Evolutionary conservation across 2,888 invertebrate genomes (phyloP).

Genomic region (Smittia sp.): DNA sequence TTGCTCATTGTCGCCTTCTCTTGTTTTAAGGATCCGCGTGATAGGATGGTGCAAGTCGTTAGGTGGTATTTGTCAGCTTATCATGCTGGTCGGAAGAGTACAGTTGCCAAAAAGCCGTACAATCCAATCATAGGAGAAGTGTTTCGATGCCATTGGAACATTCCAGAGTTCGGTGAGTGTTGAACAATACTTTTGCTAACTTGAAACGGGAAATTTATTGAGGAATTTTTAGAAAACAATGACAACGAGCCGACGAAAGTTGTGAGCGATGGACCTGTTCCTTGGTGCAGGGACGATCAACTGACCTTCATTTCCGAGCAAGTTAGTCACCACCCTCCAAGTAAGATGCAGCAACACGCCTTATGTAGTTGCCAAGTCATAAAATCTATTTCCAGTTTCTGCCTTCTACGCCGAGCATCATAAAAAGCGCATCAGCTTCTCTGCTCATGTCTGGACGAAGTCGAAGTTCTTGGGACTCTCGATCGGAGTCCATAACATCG

Average conservation of each 20-base stretch:
- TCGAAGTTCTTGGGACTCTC: constrained; percentile 98
- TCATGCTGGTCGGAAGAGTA: constrained; percentile 95
- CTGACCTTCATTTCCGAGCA: constrained; percentile 96
- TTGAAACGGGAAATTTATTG: background rate
- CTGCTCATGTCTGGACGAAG: constrained; percentile 98
- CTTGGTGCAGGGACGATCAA: constrained; percentile 85
- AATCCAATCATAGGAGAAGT: constrained; percentile 97
- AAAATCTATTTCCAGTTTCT: constrained; percentile 64
- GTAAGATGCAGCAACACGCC: constrained; percentile 60
- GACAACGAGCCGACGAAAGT: constrained; percentile 46
- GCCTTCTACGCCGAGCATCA: constrained; percentile 98
- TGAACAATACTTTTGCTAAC: background rate
- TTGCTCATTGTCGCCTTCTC: constrained; percentile 85
- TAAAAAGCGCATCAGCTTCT: constrained; percentile 83
- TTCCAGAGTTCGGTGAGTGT: constrained; percentile 52
- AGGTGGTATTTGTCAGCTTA: constrained; percentile 98
- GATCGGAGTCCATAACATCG: constrained; percentile 96
- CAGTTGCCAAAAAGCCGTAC: constrained; percentile 98
- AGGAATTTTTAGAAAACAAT: constrained; percentile 36
- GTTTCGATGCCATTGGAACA: constrained; percentile 85
- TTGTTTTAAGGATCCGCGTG: constrained; percentile 77
- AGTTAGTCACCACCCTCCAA: constrained; percentile 98
- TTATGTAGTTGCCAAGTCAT: too few relatives aligned
- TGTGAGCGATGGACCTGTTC: constrained; percentile 82
- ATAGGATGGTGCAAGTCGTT: constrained; percentile 91